These are phyloP conservation scores for Oncorhynchus keta DNA, from an alignment of 2,113 vertebrate genomes.

Conservation along the genomic window DNA sequence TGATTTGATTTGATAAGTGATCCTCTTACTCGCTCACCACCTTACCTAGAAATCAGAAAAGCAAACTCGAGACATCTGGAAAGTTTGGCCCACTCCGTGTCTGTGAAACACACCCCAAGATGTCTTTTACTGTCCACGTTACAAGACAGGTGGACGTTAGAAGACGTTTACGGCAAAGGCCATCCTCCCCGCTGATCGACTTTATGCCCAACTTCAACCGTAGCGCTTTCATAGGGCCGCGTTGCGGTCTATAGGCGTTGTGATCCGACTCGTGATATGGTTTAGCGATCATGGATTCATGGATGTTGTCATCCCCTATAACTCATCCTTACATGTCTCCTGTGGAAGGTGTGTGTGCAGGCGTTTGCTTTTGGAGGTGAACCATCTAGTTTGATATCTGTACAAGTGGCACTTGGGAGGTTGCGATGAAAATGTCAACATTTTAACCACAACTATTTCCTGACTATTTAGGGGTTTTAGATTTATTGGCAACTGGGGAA, in stretches of 20 bases:
- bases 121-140: conserved; percentile 21
- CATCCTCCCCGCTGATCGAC: conserved; percentile 9
- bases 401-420: conserved; percentile 17
- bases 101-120: conserved; percentile 16
- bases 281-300: conserved; percentile 10
- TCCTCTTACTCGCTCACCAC: conserved; percentile 25
- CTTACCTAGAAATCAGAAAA: conserved; percentile 32
- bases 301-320: background rate
- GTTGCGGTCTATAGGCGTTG: no score
- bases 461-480: background rate
- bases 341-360: conserved; percentile 1
- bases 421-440: conserved; percentile 36
- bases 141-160: conserved; percentile 31
- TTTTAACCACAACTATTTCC: conserved; percentile 34
- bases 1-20: no score
- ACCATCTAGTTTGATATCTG: conserved; percentile 16
- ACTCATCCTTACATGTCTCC: background rate
- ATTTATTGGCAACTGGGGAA: conserved; percentile 25
- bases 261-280: background rate
- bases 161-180: conserved; percentile 16
- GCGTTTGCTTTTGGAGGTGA: background rate
- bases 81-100: conserved; percentile 30
- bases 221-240: background rate
- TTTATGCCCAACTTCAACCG: conserved; percentile 2
- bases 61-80: conserved; percentile 37